Evolutionary conservation across 2,888 invertebrate species (phyloP), one percentile per base, ranked within the genome.

Genomic region (Oscheius onirici): DNA sequence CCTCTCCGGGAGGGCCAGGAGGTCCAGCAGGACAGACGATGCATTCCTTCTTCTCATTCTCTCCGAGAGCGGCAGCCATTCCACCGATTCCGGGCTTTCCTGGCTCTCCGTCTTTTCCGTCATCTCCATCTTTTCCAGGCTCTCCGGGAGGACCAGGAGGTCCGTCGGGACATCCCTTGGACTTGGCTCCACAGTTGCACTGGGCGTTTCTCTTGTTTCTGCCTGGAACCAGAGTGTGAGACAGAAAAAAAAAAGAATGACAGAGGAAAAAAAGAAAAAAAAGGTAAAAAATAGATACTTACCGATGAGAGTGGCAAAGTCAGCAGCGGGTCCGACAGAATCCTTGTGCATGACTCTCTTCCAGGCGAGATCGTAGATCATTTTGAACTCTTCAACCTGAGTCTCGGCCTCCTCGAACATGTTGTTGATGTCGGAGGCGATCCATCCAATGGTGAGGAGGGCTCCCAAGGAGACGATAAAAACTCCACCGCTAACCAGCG

Each of bases 81-180:
- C 66, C 66, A 28, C 22, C 8, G 20, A 66, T 17, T 52, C 66
- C 66, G 20, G 34, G 20, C 66, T 66, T 66, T 66, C 66, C 66
- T 11, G 34, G 34, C 41, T 66, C 66, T 52, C 66, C 66, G 41
- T 51, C 66, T 6, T 20, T 34, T 52, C 66, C 66, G 40, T 66
- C 51, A 17, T 34, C 24, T 20, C 66, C 66, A 22, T 51, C 52
- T 40, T 52, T 51, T 52, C 66, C 66, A 20, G 52, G 52, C 22
- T 66, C 66, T 66, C 66, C 66, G 20, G 66, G 66, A 41, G 66
- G 66, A 22, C 66, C 66, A 5, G 66, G 66, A 34, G 66, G 66
- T 17, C 66, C 66, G 22, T 49, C 52, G 28, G 66, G 66, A 20
- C 66, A 66, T n/a, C 52, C 52, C 40, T 66, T 28, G 8, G 66